A percentile compares a stretch with the other conserved stretches of the same genome.
Conservation (phyloP, 2,113 vertebrate genomes). For the Leiothrix lutea region DNA sequence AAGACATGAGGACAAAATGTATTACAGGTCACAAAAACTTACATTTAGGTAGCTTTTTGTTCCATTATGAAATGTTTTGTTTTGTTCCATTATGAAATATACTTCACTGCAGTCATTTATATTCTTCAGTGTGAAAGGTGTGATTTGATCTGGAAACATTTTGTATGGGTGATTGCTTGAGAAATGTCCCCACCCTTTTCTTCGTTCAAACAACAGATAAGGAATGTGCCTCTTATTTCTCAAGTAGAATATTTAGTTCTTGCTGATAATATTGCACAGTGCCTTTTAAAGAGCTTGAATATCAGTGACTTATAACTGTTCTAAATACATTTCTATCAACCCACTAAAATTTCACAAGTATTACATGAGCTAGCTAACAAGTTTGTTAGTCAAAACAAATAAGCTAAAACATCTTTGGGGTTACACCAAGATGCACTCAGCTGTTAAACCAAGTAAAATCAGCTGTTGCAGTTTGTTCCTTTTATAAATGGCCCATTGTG, state of each 20-base stretch:
- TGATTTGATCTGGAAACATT: conserved; percentile 21
- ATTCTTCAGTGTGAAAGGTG: not conserved
- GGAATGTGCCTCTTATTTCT: conserved; percentile 23
- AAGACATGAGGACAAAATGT: not conserved
- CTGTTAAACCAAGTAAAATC: not conserved
- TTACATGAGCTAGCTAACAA: not conserved
- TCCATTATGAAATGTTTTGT: not conserved
- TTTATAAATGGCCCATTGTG: not conserved
- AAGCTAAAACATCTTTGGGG: not conserved
- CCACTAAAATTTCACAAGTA: not conserved
- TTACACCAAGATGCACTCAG: not conserved
- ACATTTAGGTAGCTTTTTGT: not conserved
- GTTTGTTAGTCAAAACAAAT: not conserved
- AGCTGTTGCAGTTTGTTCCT: not conserved
- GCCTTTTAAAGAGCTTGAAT: conserved; percentile 16
- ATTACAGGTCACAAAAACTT: not conserved
- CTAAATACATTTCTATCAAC: not conserved
- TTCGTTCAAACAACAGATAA: not conserved
- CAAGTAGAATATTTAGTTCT: not conserved
- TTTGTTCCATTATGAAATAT: not conserved
- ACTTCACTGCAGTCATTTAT: not conserved
- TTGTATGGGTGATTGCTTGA: not conserved
- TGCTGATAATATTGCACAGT: not conserved
- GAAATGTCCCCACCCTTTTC: not conserved
- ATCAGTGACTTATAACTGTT: not conserved